phyloP scores from a whole-genome alignment of 2,888 invertebrate species.

The Chymomyza caudatula region DNA sequence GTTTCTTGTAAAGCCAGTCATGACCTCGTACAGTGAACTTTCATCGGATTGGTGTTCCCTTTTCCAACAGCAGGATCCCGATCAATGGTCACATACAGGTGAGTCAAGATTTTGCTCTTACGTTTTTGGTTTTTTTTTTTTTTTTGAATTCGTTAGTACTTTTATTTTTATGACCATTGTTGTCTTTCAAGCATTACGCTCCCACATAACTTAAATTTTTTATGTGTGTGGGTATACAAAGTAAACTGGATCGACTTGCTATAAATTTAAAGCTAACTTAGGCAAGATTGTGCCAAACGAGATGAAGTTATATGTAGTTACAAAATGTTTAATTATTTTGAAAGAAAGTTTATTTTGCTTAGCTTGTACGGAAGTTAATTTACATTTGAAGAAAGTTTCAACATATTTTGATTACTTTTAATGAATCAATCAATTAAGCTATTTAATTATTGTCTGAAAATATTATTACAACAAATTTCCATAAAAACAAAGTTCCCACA shows the following conservation, averaged over 20 bases:
- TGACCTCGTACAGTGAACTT: background rate
- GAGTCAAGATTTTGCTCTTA: background rate
- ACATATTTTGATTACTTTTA: background rate
- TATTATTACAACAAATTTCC: background rate
- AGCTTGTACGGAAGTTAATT: background rate
- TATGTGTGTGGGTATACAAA: background rate
- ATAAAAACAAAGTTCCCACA: background rate
- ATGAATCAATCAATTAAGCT: background rate
- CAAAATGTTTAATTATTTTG: background rate
- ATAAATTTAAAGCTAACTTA: too few species aligned
- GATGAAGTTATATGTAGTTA: background rate
- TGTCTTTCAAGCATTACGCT: background rate
- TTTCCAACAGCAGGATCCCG: background rate
- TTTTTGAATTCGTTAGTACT: background rate
- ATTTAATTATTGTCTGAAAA: background rate
- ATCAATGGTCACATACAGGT: background rate
- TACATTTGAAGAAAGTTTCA: background rate
- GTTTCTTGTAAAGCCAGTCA: background rate
- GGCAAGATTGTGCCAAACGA: background rate
- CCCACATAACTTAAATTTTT: background rate
- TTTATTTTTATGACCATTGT: background rate
- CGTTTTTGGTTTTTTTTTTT: background rate
- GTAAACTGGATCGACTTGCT: background rate
- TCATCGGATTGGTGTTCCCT: background rate
- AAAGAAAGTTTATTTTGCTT: background rate